Base-by-base conservation (phyloP, 2,797 vertebrate species). In the Meda fulgida region DNA sequence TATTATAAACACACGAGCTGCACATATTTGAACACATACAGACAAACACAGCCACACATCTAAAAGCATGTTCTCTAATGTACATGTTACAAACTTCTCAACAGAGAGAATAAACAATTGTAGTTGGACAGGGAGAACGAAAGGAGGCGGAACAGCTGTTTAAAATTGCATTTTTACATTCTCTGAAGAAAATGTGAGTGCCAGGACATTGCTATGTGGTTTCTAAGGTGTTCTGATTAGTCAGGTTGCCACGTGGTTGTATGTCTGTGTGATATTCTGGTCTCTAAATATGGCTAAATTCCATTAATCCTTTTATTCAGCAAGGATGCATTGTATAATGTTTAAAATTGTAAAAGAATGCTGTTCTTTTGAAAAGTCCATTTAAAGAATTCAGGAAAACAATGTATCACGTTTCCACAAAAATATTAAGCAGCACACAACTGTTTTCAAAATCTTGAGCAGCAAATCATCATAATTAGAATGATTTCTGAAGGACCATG, bases 1-100 rank as follows among this genome's bases (percentile, higher is more conserved):
- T 71, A 18, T 31, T 43, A 55, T 43, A 21, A 66, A 77, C 83
- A 67, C 85, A 91, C 36, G 51, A 71, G 23, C 16, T 77, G 46
- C 72, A 70, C 70, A 71, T 71, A 71, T 78, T 65, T 63, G 14
- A 76, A 26, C 36, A 26, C 26, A 70, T 23, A 34, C 34, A 67
- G 63, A 26, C 40, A 76, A 26, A 72, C 82, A 71, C 14, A 71
- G 51, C 58, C 53, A 60, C 51, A 29, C 19, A 23, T 65, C 29
- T 36, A 63, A 43, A 81, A 80, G 16, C 38, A 40, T 43, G 29
- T 48, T 23, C 29, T 29, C 51, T 2, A 48, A 63, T 48, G 23
- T 7, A 46, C 26, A 29, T 16, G 34, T 21, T 55, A 40, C n/a
- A 75, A 55, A 65, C 43, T 84, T 81, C 76, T 81, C 26, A 38